phyloP scores from a whole-genome alignment of 2,797 vertebrate genomes.

The Arctocebus calabarensis region DNA sequence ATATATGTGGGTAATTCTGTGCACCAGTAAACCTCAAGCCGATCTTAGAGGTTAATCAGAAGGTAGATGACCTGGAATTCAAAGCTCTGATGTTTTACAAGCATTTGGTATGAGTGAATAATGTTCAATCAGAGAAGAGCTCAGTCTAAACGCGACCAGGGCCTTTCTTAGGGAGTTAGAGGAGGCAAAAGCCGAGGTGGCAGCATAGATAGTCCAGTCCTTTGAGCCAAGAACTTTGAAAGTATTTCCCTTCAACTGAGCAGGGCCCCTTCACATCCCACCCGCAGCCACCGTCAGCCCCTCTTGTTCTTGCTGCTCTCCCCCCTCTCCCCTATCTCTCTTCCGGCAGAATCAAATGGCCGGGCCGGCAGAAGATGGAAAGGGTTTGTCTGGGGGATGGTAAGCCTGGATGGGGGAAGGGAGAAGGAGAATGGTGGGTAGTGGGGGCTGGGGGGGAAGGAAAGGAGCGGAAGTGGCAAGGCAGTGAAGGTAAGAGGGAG shows the following conservation, averaged over 20 bases:
- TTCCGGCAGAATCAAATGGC: neutral
- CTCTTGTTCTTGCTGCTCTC: neutral
- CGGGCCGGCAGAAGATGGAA: neutral
- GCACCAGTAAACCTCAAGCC: neutral
- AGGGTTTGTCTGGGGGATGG: neutral
- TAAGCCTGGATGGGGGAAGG: no score
- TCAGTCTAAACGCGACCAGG: neutral
- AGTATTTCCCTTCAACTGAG: neutral
- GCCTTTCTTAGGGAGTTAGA: neutral
- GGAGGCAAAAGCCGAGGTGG: neutral
- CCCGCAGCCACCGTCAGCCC: rapidly evolving
- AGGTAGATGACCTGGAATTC: neutral
- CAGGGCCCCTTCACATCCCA: neutral
- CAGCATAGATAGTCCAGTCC: neutral
- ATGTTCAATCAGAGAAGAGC: constrained; percentile 12
- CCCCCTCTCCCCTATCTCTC: neutral
- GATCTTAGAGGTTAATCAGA: constrained; percentile 25
- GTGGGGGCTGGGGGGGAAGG: no score
- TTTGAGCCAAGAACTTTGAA: neutral
- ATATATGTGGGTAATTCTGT: neutral
- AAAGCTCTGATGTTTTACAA: constrained; percentile 60
- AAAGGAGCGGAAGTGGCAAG: neutral
- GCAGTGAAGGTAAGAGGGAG: neutral
- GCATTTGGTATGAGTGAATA: constrained; percentile 38
- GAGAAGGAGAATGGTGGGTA: no score